phyloP scores from a whole-genome alignment of 1,140 invertebrate species.

The Caerostris extrusa region DNA sequence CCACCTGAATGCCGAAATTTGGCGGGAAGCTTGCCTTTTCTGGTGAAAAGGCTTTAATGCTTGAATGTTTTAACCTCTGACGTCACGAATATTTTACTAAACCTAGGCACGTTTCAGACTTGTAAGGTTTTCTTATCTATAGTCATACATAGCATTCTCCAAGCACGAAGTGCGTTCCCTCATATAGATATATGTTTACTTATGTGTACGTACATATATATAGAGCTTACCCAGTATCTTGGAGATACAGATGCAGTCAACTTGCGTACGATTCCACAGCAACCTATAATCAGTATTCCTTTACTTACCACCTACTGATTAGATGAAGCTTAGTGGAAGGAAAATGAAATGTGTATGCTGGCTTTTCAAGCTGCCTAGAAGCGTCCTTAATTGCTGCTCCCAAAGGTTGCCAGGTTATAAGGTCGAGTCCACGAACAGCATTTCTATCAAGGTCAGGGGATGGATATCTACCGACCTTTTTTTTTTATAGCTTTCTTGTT shows the following conservation, averaged over 20 bases:
- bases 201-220: not conserved
- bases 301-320: conserved; percentile 71
- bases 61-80: conserved; percentile 54
- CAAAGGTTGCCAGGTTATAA: conserved; percentile 4
- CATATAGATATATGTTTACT: conserved; percentile 35
- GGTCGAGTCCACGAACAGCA: conserved; percentile 35
- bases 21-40: not conserved
- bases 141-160: conserved; percentile 29
- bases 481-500: not conserved
- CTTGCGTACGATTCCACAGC: conserved; percentile 16
- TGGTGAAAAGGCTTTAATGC: not conserved
- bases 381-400: conserved; percentile 54
- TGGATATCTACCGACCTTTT: not conserved
- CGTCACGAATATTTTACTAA: conserved; percentile 44
- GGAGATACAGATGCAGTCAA: conserved; percentile 19
- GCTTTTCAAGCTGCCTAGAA: conserved; percentile 19
- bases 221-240: not conserved
- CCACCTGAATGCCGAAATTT: not conserved
- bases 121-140: not conserved
- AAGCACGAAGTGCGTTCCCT: not conserved
- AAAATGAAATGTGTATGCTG: conserved; percentile 51
- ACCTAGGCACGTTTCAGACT: conserved; percentile 27
- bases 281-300: conserved; percentile 74
- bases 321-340: conserved; percentile 8
- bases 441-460: conserved; percentile 58